Evolutionary conservation across 1,140 invertebrate species (phyloP).

Genomic region (Halotydeus destructor): DNA sequence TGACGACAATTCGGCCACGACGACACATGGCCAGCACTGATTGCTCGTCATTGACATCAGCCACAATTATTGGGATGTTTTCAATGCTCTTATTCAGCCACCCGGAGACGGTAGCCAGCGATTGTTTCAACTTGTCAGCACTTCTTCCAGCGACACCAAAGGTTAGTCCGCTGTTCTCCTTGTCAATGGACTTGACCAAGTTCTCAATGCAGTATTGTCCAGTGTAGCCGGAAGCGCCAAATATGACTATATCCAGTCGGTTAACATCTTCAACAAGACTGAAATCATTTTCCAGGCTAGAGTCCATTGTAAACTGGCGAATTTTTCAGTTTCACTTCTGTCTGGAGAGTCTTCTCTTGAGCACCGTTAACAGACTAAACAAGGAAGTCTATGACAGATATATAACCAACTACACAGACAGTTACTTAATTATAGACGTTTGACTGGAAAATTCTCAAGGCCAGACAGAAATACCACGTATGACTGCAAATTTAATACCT

Average conservation of each 20-base stretch:
- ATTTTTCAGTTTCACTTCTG: too few relatives aligned
- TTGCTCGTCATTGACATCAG: conserved; percentile 46
- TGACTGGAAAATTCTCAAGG: too few relatives aligned
- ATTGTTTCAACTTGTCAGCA: conserved; percentile 33
- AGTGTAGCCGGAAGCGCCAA: conserved; percentile 63
- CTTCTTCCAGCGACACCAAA: not conserved
- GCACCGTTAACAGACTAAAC: too few relatives aligned
- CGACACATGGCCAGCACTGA: conserved; percentile 33
- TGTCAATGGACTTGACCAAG: conserved; percentile 1
- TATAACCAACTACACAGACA: too few relatives aligned
- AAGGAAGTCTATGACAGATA: too few relatives aligned
- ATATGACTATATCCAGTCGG: conserved; percentile 46
- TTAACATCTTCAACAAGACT: too few relatives aligned
- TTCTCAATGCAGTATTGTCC: conserved; percentile 39
- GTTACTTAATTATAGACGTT: too few relatives aligned
- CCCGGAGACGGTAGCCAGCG: conserved; percentile 45
- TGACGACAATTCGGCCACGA: conserved; percentile 48
- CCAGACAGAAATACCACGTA: too few relatives aligned
- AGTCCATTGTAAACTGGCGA: too few relatives aligned
- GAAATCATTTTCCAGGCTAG: too few relatives aligned
- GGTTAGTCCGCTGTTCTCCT: conserved; percentile 10
- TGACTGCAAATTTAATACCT: too few relatives aligned
- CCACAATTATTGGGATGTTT: conserved; percentile 41
- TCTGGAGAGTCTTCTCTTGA: too few relatives aligned
- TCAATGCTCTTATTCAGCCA: conserved; percentile 42